These are phyloP conservation scores for Hippopotamus amphibius DNA, from an alignment of 2,113 vertebrate species.

Conservation along the genomic window DNA sequence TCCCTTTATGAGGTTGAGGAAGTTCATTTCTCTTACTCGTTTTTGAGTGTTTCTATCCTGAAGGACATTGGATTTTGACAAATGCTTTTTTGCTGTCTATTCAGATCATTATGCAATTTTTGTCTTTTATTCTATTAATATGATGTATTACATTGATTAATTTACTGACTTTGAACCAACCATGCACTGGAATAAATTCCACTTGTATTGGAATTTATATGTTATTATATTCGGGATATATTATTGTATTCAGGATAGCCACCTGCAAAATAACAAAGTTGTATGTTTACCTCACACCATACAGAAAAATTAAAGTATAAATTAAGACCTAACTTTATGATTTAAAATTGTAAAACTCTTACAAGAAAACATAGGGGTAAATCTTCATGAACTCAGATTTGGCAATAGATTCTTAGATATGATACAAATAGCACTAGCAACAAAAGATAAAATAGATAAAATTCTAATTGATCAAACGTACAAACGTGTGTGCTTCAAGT, in stretches of 20 bases:
- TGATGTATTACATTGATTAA: background rate
- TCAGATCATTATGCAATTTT: background rate
- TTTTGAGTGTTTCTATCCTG: background rate
- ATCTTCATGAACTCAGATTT: background rate
- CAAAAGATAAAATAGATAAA: background rate
- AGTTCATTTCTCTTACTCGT: background rate
- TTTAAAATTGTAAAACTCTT: background rate
- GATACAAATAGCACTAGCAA: background rate
- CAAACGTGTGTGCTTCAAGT: background rate
- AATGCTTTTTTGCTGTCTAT: background rate
- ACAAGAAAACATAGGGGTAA: background rate
- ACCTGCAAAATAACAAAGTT: background rate
- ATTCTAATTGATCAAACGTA: background rate
- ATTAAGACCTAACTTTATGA: background rate
- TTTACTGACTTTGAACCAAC: background rate
- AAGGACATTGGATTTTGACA: background rate
- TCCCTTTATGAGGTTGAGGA: background rate
- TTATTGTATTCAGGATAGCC: background rate
- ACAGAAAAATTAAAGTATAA: background rate
- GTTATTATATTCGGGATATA: background rate
- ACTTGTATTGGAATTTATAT: background rate
- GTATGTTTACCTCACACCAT: background rate
- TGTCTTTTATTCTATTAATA: background rate
- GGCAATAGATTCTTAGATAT: background rate
- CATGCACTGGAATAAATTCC: background rate